Evolutionary conservation across 1,140 invertebrate genomes (phyloP).

Genomic region (Eriocheir sinensis): DNA sequence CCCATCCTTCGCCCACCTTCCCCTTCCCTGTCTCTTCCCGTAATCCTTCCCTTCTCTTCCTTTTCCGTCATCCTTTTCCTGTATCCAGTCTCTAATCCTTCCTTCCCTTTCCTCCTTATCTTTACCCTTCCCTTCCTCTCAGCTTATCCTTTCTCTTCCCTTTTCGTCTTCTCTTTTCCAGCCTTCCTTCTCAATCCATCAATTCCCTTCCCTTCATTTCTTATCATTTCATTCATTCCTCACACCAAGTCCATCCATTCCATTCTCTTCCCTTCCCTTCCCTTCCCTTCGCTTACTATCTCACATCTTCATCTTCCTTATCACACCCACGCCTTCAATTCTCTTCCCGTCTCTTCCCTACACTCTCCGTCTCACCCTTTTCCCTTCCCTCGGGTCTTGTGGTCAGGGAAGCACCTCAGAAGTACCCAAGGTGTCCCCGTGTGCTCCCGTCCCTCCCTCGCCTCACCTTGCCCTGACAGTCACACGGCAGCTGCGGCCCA

Average conservation of each 20-base stretch:
- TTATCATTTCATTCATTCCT: too few relatives aligned
- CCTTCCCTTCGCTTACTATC: too few relatives aligned
- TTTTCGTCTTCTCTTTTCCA: too few relatives aligned
- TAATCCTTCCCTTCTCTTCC: too few relatives aligned
- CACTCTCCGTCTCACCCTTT: background rate
- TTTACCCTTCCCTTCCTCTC: background rate
- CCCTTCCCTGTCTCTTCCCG: background rate
- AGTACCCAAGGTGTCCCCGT: background rate
- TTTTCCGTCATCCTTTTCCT: background rate
- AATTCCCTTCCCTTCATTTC: too few relatives aligned
- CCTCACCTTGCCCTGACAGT: background rate
- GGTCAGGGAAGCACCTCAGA: background rate
- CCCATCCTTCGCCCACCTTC: background rate
- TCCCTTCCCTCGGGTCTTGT: background rate
- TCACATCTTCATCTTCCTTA: too few relatives aligned
- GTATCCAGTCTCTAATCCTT: background rate
- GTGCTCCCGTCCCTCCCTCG: background rate
- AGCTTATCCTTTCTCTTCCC: background rate
- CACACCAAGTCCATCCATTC: too few relatives aligned
- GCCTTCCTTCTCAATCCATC: too few relatives aligned
- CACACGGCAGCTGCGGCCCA: conserved; percentile 47
- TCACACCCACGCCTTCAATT: background rate
- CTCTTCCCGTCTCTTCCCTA: background rate
- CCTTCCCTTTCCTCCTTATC: background rate
- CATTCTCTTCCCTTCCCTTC: too few relatives aligned